Evolutionary conservation across 2,113 vertebrate species (phyloP), one percentile per base, ranked within the genome.

Genomic region (Hippocampus abdominalis): DNA sequence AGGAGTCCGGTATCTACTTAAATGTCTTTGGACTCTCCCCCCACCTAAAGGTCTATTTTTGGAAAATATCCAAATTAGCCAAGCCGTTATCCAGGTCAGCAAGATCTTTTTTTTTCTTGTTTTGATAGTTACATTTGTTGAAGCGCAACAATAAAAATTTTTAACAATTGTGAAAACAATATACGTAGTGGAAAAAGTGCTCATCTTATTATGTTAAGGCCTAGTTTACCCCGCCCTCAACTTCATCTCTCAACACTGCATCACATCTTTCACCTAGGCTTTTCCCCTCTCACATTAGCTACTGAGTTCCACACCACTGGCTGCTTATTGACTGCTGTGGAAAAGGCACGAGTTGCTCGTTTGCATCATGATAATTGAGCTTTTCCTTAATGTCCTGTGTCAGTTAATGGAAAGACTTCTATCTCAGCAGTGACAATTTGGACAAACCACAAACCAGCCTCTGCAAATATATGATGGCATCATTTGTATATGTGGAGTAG

Each of bases 351-450:
- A 29, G 57, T 66, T 75, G 13, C 27, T 51, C 4, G 42, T 15
- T 68, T 65, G 15, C 76, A 70, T 71, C 36, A 48, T 53, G 8
- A 5, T 4, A 4, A 42, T 36, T 67, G 20, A 54, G 39, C 59
- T 51, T 71, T 39, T 64, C 60, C 57, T 74, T 68, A 61, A 56
- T 66, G 70, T 72, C 72, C 57, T 61, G 53, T 78, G 60, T 68
- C 54, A 61, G 54, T 51, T 8, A 5, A 68, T 62, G 36, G 46
- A 21, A 66, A 68, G 4, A 23, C 18, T 65, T 68, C 44, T 62
- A 16, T 70, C 25, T 4, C 10, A 72, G n/a, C 59, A 73, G 29
- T 44, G 44, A 73, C 68, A 76, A 53, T 73, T 64, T 72, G 32
- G n/a, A 23, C 29, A 16, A 44, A 51, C 53, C 7, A 27, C 42